These are phyloP conservation scores for Collichthys lucidus DNA, from an alignment of 2,113 vertebrate genomes.

Conservation along the genomic window DNA sequence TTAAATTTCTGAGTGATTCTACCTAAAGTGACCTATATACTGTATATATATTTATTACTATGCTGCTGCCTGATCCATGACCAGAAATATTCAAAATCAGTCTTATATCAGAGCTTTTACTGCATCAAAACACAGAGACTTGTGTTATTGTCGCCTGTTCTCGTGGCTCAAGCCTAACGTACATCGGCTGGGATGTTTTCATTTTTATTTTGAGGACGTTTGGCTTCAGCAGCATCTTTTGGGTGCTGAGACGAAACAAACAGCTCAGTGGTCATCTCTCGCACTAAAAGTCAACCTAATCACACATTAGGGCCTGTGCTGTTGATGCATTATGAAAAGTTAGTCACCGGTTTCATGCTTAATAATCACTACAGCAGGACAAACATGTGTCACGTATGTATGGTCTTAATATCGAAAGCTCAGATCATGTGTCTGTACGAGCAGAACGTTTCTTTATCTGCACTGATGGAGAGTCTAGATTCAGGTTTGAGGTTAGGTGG, in stretches of 20 bases:
- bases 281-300: background rate
- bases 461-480: background rate
- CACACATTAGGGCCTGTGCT: background rate
- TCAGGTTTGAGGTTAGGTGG: background rate
- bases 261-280: background rate
- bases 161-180: conserved; percentile 9
- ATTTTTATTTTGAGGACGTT: too few species aligned
- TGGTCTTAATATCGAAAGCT: background rate
- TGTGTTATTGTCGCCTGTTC: conserved; percentile 1
- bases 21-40: too few species aligned
- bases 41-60: background rate
- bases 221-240: conserved; percentile 55
- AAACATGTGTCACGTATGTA: background rate
- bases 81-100: background rate
- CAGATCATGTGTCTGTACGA: background rate
- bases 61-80: background rate
- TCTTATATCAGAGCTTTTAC: background rate
- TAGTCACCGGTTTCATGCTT: background rate
- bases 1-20: background rate
- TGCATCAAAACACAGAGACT: conserved; percentile 9
- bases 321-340: background rate
- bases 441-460: background rate
- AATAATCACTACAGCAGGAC: background rate
- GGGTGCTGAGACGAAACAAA: conserved; percentile 24
- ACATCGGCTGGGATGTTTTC: conserved; percentile 26